These are phyloP conservation scores for Peromyscus aztecus DNA, from an alignment of 2,797 vertebrate species.

Conservation along the genomic window DNA sequence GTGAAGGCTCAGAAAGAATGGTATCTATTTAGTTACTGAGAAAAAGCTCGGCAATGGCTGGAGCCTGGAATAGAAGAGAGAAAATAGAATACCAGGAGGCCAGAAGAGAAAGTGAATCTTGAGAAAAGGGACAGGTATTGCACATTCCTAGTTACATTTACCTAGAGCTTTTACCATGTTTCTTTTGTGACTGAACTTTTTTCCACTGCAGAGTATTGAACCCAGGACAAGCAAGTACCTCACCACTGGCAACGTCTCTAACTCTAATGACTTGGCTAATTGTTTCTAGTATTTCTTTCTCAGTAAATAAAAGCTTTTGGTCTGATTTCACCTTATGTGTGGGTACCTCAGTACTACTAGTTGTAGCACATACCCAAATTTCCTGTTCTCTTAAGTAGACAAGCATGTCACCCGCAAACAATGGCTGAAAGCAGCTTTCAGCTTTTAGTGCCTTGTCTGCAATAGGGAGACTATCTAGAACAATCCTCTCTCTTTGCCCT, in stretches of 20 bases:
- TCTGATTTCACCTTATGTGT: constrained; percentile 6
- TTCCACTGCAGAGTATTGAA: neutral
- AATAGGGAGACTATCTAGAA: constrained; percentile 35
- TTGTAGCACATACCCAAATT: neutral
- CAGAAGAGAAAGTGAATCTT: neutral
- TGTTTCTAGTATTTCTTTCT: constrained; percentile 51
- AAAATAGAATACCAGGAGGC: neutral
- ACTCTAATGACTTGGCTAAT: neutral
- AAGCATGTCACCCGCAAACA: constrained; percentile 18
- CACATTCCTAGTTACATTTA: constrained; percentile 19
- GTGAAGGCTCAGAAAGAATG: neutral
- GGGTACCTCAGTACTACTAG: neutral
- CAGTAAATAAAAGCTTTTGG: neutral
- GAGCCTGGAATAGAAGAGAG: neutral
- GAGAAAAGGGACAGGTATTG: constrained; percentile 12
- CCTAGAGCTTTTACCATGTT: constrained; percentile 43
- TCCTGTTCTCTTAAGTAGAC: constrained; percentile 10
- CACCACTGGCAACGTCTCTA: neutral
- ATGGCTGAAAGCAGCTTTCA: neutral
- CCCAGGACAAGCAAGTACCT: neutral
- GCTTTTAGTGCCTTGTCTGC: constrained; percentile 30
- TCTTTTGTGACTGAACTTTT: neutral
- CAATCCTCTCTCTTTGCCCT: neutral
- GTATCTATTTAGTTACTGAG: neutral
- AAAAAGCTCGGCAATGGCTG: neutral